Conservation (phyloP, 2,113 vertebrate genomes). For the Oreochromis niloticus region DNA sequence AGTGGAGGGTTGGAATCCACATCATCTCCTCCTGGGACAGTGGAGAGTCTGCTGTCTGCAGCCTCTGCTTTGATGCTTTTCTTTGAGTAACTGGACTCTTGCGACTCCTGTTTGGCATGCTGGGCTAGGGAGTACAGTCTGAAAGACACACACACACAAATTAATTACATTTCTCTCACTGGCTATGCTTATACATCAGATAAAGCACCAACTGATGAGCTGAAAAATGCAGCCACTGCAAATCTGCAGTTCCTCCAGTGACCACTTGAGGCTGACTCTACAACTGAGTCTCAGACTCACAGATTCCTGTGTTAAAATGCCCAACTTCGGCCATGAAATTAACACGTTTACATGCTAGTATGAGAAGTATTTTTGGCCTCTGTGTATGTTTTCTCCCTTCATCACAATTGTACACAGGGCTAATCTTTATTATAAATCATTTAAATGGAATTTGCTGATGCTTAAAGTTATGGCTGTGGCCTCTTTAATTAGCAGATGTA, state of each 20-base stretch:
- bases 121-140: conserved; percentile 46
- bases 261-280: background rate
- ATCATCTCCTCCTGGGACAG: background rate
- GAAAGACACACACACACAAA: background rate
- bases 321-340: background rate
- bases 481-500: background rate
- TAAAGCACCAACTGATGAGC: background rate
- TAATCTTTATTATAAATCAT: background rate
- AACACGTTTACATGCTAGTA: background rate
- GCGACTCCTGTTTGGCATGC: conserved; percentile 17
- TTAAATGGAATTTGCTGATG: background rate
- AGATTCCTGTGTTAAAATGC: background rate
- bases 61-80: conserved; percentile 16
- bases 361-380: background rate
- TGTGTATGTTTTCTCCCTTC: background rate
- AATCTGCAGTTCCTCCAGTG: background rate
- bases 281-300: rapidly evolving
- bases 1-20: background rate
- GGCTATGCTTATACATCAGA: background rate
- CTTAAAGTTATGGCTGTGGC: background rate
- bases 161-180: rapidly evolving
- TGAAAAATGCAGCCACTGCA: background rate
- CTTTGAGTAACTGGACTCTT: background rate
- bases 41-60: background rate
- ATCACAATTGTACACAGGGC: rapidly evolving